phyloP scores from a whole-genome alignment of 23 tunicate species.

The Oikopleura albicans region DNA sequence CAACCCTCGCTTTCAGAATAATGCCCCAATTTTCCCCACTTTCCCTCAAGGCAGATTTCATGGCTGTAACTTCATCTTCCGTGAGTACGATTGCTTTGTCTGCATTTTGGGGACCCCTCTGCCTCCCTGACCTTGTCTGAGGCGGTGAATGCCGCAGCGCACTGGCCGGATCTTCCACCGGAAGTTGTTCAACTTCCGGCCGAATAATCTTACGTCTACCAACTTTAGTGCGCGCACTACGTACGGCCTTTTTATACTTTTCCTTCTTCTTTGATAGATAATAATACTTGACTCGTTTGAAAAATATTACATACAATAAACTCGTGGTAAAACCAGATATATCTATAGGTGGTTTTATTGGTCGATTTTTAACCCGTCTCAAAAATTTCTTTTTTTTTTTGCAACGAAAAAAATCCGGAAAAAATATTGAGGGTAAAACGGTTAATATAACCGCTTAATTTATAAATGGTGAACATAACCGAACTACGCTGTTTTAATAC shows the following conservation, averaged over 20 bases:
- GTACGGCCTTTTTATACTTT: background rate
- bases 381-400: too few relatives aligned
- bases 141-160: background rate
- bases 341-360: too few relatives aligned
- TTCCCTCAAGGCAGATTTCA: background rate
- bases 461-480: too few relatives aligned
- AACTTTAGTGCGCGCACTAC: background rate
- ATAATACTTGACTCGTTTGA: too few relatives aligned
- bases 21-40: background rate
- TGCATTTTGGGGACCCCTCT: background rate
- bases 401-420: too few relatives aligned
- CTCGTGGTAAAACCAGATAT: too few relatives aligned
- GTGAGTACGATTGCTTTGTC: background rate
- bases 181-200: background rate
- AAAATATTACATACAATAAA: too few relatives aligned
- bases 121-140: background rate
- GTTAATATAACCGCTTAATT: too few relatives aligned
- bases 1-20: background rate
- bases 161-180: background rate
- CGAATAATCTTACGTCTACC: background rate
- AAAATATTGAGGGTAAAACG: too few relatives aligned
- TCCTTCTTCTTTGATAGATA: background rate
- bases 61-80: background rate
- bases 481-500: too few relatives aligned
- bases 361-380: too few relatives aligned